Evolutionary conservation across 2,888 invertebrate species (phyloP), one percentile per base, ranked within the genome.

Genomic region (Pollenia griseotomentosa): DNA sequence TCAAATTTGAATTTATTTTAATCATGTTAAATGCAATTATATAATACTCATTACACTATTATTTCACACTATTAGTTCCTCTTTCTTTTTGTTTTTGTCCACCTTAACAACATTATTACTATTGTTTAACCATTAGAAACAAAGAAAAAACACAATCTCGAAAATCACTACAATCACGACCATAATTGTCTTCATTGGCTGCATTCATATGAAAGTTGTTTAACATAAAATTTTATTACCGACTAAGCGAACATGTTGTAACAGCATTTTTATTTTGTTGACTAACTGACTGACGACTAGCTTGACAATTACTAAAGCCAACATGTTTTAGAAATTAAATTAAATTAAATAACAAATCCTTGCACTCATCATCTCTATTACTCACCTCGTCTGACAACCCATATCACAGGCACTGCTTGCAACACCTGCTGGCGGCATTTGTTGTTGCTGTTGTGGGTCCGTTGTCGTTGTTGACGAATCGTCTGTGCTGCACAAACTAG

Each of bases 351-450:
- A 33, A 33, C 33, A 33, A 65, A 40, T 51, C 51, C 40, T 33
- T 14, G 40, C 46, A 14, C 19, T 40, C 14, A 23, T 19, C 42
- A 42, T 46, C 12, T 10, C 33, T 14, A 14, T 14, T 12, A 97
- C 97, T 92, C 97, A 97, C 89, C 97, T 95, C 0, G 97, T 97
- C 92, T 97, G 97, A 92, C 97, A 97, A 75, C 96, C 96, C 92
- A 95, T 96, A 92, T 96, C 96, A 89, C 96, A 95, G 95, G 96
- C 96, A 91, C 95, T 95, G 79, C 89, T 89, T 75, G 90, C 83
- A 89, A 81, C 85, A 79, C 42, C 80, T 57, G 55, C 63, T 53
- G 81, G 85, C 63, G 89, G 84, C 73, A 89, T 85, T 86, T 51
- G 70, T 48, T 78, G 71, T 61, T 61, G 84, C 88, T 89, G 48